These are phyloP conservation scores for Geococcyx californianus DNA, from an alignment of 2,113 vertebrate genomes.

Conservation along the genomic window DNA sequence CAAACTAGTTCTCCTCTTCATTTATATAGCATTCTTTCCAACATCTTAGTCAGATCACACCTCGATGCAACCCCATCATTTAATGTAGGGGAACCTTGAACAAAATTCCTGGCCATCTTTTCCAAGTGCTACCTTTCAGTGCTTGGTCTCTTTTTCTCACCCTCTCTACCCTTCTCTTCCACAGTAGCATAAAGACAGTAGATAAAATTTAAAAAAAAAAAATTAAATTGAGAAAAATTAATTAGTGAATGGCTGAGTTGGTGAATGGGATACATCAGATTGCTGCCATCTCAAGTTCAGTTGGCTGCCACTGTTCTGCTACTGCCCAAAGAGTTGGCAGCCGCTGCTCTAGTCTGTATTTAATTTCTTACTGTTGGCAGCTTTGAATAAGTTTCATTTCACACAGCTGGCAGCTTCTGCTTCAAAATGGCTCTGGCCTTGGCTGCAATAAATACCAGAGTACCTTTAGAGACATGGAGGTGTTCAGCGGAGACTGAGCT, in stretches of 20 bases:
- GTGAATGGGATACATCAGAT: neutral
- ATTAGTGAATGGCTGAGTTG: neutral
- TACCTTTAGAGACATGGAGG: neutral
- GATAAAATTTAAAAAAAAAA: neutral
- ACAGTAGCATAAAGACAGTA: neutral
- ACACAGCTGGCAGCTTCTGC: constrained; percentile 11
- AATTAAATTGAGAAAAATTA: neutral
- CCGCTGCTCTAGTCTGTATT: neutral
- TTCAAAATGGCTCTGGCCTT: constrained; percentile 10
- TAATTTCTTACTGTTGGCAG: constrained; percentile 51
- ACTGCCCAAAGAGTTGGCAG: neutral
- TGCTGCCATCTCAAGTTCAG: constrained; percentile 13
- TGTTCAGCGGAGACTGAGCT: constrained; percentile 10
- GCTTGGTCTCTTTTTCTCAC: neutral
- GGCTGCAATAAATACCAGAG: neutral
- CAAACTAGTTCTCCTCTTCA: neutral
- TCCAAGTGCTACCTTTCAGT: neutral
- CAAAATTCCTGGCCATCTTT: neutral
- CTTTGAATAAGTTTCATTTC: constrained; percentile 14
- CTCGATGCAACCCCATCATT: fast-evolving
- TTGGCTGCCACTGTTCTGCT: neutral
- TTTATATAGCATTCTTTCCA: neutral
- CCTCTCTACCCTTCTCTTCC: neutral
- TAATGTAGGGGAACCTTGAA: neutral
- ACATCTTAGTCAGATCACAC: neutral